Conservation (phyloP, 2,113 vertebrate genomes). For the Nannobrachium achirus region DNA sequence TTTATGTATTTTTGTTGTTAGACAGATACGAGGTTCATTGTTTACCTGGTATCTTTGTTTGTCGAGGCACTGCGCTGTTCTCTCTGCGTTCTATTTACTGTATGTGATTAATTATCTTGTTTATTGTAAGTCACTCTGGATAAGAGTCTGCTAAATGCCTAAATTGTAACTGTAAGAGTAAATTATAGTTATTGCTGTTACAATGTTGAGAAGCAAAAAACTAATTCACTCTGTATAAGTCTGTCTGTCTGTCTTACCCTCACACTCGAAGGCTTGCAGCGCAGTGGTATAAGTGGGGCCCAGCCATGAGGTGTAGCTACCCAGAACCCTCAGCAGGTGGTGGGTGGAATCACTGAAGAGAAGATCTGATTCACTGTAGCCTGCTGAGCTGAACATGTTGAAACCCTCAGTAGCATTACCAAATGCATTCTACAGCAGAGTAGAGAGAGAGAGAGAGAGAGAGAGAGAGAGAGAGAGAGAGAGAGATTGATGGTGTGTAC, state of each 20-base stretch:
- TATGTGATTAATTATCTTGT: no score
- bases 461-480: conserved; percentile 11
- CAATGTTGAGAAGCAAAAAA: no score
- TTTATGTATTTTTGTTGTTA: no score
- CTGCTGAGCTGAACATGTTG: conserved; percentile 78
- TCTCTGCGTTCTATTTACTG: no score
- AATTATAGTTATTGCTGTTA: no score
- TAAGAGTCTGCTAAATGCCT: no score
- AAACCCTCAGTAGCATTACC: conserved; percentile 75
- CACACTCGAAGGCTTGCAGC: conserved; percentile 83
- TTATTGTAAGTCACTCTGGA: no score
- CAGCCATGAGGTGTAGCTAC: conserved; percentile 81
- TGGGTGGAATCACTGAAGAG: conserved; percentile 80
- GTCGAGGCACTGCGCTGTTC: no score
- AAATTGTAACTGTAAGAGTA: no score
- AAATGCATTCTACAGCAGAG: conserved; percentile 71
- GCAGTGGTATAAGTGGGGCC: conserved; percentile 77
- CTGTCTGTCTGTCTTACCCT: conserved; percentile 69
- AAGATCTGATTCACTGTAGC: conserved; percentile 74
- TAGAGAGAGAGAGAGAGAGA: conserved; percentile 15
- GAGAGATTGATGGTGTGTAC: conserved; percentile 36
- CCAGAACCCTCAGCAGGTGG: conserved; percentile 80
- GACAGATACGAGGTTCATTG: no score
- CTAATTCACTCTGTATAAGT: no score
- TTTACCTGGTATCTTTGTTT: no score